These are phyloP conservation scores for Paralvinella palmiformis DNA, from an alignment of 1,140 invertebrate genomes.

Conservation along the genomic window DNA sequence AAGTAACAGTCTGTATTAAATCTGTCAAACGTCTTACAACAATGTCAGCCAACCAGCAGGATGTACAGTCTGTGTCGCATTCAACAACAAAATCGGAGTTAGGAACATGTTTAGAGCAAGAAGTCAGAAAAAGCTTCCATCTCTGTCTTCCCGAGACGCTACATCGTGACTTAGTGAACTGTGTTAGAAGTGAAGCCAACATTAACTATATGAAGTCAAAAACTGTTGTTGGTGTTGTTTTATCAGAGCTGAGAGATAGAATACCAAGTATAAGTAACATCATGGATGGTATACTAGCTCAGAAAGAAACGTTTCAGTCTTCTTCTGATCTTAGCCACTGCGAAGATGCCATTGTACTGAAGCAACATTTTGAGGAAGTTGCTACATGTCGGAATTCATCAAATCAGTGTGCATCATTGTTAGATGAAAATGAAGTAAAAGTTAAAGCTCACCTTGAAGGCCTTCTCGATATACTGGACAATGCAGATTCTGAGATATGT, in stretches of 20 bases:
- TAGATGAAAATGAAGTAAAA: slow-evolving; percentile 3
- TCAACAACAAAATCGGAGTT: too few species aligned
- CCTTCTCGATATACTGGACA: slow-evolving; percentile 29
- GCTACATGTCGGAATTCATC: background rate
- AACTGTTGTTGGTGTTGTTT: slow-evolving; percentile 72
- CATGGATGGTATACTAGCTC: slow-evolving; percentile 33
- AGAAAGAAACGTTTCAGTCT: slow-evolving; percentile 8
- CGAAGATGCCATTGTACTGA: background rate
- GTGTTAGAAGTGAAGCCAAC: slow-evolving; percentile 71
- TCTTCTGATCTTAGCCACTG: background rate
- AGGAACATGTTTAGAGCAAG: too few species aligned
- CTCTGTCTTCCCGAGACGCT: too few species aligned
- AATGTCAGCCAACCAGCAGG: too few species aligned
- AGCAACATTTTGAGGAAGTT: background rate
- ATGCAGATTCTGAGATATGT: slow-evolving; percentile 46
- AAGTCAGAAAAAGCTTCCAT: too few species aligned
- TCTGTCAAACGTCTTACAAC: too few species aligned
- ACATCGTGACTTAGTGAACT: slow-evolving; percentile 49
- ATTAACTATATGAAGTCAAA: slow-evolving; percentile 81
- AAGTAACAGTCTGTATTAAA: too few species aligned
- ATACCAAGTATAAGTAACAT: slow-evolving; percentile 29
- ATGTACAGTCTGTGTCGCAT: too few species aligned
- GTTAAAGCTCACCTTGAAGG: slow-evolving; percentile 9
- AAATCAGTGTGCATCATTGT: background rate
- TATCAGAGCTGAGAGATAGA: slow-evolving; percentile 47